Conservation (phyloP, 2,888 invertebrate species). For the Andricus quercusramuli region DNA sequence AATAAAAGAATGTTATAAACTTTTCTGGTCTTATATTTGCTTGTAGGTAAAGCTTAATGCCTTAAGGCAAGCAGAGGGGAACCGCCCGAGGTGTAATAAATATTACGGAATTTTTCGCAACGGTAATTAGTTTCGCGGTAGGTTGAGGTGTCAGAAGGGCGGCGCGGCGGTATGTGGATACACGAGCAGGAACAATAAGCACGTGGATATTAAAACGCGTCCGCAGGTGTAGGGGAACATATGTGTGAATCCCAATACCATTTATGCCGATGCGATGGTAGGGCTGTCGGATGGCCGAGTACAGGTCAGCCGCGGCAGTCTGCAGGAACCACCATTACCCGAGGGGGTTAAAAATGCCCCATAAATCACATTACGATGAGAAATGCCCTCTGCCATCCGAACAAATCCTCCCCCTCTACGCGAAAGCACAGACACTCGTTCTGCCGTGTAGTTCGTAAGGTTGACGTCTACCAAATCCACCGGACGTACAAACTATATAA, state of each 20-base stretch:
- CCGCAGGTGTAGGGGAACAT: conserved; percentile 37
- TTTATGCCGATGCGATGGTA: conserved; percentile 41
- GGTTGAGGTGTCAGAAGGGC: conserved; percentile 48
- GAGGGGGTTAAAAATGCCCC: conserved; percentile 72
- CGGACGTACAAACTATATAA: conserved; percentile 19
- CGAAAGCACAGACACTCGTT: conserved; percentile 37
- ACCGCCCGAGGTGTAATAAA: conserved; percentile 57
- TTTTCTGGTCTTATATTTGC: not conserved
- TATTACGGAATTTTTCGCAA: conserved; percentile 57
- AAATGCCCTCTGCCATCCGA: conserved; percentile 67
- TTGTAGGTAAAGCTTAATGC: not conserved
- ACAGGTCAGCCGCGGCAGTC: conserved; percentile 54
- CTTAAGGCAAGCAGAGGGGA: not conserved
- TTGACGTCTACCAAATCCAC: conserved; percentile 32
- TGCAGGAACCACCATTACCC: conserved; percentile 60
- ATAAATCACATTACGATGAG: conserved; percentile 75
- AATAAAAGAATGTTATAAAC: not conserved
- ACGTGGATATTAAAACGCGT: conserved; percentile 50
- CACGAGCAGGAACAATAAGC: conserved; percentile 26
- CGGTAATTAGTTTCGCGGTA: conserved; percentile 62
- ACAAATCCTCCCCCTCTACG: conserved; percentile 54
- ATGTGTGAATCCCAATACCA: conserved; percentile 42
- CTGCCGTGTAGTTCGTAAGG: conserved; percentile 31
- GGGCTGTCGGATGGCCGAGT: conserved; percentile 39
- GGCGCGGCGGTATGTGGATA: conserved; percentile 13